Percentiles rank a stretch among this genome's conserved stretches.
Conservation (phyloP, 2,113 vertebrate genomes). For the Hypocryptadius cinnamomeus region DNA sequence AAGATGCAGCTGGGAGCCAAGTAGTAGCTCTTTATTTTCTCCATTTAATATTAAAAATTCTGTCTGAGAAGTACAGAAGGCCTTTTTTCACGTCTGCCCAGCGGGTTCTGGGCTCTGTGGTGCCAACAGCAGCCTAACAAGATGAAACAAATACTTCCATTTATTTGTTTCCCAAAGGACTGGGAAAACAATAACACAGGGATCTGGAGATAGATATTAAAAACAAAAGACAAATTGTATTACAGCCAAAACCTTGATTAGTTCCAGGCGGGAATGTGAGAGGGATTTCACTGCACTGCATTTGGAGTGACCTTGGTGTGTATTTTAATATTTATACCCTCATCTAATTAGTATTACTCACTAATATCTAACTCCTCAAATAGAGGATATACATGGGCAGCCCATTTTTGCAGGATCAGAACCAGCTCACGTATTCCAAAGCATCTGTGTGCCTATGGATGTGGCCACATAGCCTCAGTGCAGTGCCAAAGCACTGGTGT, state of each 20-base stretch:
- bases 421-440: neutral
- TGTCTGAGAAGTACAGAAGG: neutral
- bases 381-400: neutral
- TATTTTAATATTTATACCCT: neutral
- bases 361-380: neutral
- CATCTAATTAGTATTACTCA: neutral
- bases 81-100: neutral
- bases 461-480: neutral
- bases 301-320: neutral
- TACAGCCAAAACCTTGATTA: constrained; percentile 11
- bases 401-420: neutral
- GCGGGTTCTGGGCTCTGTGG: neutral
- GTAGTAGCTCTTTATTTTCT: neutral
- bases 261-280: neutral
- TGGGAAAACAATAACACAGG: neutral
- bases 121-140: constrained; percentile 13
- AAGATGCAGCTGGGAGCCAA: neutral
- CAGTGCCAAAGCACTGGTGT: neutral
- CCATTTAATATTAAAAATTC: neutral
- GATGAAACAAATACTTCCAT: constrained; percentile 26
- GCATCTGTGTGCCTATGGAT: neutral
- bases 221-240: neutral
- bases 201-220: constrained; percentile 3
- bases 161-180: constrained; percentile 13
- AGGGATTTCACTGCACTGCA: neutral